These are phyloP conservation scores for Chloroceryle aenea DNA, from an alignment of 2,113 vertebrate species.

Conservation along the genomic window DNA sequence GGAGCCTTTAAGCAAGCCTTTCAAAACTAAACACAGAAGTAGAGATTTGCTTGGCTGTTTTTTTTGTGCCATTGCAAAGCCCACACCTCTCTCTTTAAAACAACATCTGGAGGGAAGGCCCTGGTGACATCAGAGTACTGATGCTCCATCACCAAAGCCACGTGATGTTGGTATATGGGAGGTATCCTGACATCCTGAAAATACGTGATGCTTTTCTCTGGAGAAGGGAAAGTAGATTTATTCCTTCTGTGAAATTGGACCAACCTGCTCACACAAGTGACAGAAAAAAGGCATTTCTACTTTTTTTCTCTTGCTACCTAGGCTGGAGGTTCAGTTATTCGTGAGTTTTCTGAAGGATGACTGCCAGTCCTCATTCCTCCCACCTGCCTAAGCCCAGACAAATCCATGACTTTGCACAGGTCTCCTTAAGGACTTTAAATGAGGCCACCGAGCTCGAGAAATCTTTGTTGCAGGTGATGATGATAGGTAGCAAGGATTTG, in stretches of 20 bases:
- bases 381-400: not conserved
- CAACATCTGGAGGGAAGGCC: not conserved
- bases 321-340: not conserved
- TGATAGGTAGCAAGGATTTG: not conserved
- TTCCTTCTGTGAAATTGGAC: slow-evolving; percentile 31
- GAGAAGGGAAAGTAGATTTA: slow-evolving; percentile 18
- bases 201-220: slow-evolving; percentile 8
- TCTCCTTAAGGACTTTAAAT: not conserved
- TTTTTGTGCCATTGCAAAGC: not conserved
- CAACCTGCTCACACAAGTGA: not conserved
- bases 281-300: not conserved
- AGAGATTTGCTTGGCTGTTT: not conserved
- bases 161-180: not conserved
- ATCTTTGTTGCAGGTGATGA: not conserved
- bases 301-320: not conserved
- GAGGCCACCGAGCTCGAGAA: not conserved
- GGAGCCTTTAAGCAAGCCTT: slow-evolving; percentile 54
- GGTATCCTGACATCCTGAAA: slow-evolving; percentile 32
- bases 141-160: not conserved
- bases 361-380: not conserved
- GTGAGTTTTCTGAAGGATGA: not conserved
- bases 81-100: not conserved
- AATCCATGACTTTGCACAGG: not conserved
- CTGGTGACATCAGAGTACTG: not conserved
- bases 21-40: slow-evolving; percentile 40